A percentile compares a stretch with the other conserved stretches of the same genome.
Evolutionary conservation across 2,113 vertebrate genomes (phyloP).

Genomic region (Callipepla californica): DNA sequence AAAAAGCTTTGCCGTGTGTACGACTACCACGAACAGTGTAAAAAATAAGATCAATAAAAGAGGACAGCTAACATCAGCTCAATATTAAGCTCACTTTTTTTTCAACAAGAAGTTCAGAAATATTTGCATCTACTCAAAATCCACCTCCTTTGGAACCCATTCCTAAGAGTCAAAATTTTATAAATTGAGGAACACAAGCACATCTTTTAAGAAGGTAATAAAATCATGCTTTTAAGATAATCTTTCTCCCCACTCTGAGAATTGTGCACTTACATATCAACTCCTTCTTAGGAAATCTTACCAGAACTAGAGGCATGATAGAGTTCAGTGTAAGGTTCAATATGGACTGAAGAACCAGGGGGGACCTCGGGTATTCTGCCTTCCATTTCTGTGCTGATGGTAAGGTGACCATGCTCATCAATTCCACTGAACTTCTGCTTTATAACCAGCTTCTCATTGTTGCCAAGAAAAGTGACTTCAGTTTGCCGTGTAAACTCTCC

Average conservation of each 20-base stretch:
- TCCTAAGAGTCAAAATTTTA: background rate
- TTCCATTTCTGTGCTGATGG: conserved; percentile 89
- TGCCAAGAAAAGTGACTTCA: conserved; percentile 88
- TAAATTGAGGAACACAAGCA: background rate
- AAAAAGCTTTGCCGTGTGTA: background rate
- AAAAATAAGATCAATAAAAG: background rate
- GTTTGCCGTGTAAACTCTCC: conserved; percentile 88
- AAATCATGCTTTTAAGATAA: background rate
- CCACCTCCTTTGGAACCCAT: background rate
- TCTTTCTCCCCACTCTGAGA: background rate
- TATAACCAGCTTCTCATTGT: conserved; percentile 86
- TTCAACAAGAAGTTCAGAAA: background rate
- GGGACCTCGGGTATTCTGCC: conserved; percentile 86
- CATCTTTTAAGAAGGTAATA: background rate
- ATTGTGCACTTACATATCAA: rapidly evolving
- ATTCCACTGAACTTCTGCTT: conserved; percentile 90
- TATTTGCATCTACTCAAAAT: background rate
- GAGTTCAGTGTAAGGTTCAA: conserved; percentile 89
- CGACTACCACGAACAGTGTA: rapidly evolving
- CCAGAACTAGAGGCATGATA: conserved; percentile 87
- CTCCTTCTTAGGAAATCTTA: conserved; percentile 64
- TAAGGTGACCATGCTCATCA: conserved; percentile 92
- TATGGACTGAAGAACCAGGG: conserved; percentile 80
- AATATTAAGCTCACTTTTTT: background rate
- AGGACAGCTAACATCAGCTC: background rate